Conservation (phyloP, 2,797 vertebrate genomes). For the Arrhamphus sclerolepis region DNA sequence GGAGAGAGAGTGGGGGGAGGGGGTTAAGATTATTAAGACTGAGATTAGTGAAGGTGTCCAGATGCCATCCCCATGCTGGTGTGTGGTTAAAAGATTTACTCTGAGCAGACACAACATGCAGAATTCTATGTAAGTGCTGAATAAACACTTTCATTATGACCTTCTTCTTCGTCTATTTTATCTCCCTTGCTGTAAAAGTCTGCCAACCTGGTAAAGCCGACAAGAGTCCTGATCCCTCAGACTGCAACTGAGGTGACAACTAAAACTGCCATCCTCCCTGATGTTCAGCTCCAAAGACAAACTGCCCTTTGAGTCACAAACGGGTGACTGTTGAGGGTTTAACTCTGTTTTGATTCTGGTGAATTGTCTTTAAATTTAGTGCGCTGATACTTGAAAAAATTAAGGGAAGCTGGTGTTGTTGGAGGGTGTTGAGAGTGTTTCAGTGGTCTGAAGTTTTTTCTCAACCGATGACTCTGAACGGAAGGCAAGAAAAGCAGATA, state of each 20-base stretch:
- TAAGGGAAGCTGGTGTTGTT: neutral
- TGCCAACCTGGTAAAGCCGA: slow-evolving; percentile 59
- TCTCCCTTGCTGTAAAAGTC: slow-evolving; percentile 37
- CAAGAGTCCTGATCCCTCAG: slow-evolving; percentile 64
- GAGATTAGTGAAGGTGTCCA: slow-evolving; percentile 51
- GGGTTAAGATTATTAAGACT: slow-evolving; percentile 49
- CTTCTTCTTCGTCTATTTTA: slow-evolving; percentile 39
- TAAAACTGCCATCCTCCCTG: slow-evolving; percentile 40
- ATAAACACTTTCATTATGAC: slow-evolving; percentile 60
- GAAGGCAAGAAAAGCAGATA: neutral
- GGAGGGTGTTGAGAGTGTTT: slow-evolving; percentile 16
- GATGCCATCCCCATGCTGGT: slow-evolving; percentile 43
- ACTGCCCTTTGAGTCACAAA: slow-evolving; percentile 38
- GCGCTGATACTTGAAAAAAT: slow-evolving; percentile 27
- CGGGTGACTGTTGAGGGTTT: slow-evolving; percentile 24
- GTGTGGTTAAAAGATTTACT: slow-evolving; percentile 57
- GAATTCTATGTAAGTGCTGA: slow-evolving; percentile 57
- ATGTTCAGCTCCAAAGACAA: slow-evolving; percentile 43
- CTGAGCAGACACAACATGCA: slow-evolving; percentile 64
- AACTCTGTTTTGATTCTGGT: slow-evolving; percentile 27
- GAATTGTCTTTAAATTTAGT: slow-evolving; percentile 30
- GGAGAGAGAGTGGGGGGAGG: no score
- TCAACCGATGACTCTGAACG: neutral
- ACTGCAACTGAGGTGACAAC: slow-evolving; percentile 8
- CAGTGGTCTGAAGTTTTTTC: slow-evolving; percentile 13